Conservation (phyloP, 2,888 invertebrate genomes). For the Philonicus albiceps region DNA sequence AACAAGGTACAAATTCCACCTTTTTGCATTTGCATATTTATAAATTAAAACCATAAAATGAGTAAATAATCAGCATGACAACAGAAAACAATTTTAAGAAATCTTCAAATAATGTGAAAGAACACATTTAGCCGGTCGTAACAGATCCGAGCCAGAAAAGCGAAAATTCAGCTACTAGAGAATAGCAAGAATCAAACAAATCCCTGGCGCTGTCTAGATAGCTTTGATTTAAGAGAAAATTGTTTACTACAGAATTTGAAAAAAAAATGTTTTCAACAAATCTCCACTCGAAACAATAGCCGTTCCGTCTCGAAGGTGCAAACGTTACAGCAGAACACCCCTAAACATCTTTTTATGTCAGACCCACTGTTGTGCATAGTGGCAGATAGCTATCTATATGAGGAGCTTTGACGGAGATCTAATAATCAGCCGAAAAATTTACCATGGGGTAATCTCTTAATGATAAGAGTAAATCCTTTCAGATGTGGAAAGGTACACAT, state of each 20-base stretch:
- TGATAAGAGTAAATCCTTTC: neutral
- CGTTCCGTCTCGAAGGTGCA: neutral
- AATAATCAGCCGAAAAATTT: neutral
- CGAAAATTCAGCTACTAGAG: neutral
- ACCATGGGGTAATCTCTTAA: neutral
- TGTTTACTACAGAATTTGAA: neutral
- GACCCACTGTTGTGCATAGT: neutral
- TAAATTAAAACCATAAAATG: neutral
- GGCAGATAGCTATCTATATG: neutral
- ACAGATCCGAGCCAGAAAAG: neutral
- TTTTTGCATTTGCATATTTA: neutral
- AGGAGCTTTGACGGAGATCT: neutral
- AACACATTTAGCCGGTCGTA: neutral
- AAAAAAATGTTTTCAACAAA: neutral
- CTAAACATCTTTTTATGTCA: neutral
- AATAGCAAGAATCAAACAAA: neutral
- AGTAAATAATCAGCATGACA: neutral
- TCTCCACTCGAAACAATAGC: neutral
- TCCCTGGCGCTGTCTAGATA: conserved; percentile 6
- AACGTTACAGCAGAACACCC: neutral
- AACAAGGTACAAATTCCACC: neutral
- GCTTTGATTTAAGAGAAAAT: conserved; percentile 39
- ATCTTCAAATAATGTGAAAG: neutral
- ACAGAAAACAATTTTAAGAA: neutral
- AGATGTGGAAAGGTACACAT: neutral